A percentile compares a stretch with the other conserved stretches of the same genome.
Evolutionary conservation across 37 sponge, comb jelly and placozoan species (phyloP).

Genomic region (Tethya wilhelma): DNA sequence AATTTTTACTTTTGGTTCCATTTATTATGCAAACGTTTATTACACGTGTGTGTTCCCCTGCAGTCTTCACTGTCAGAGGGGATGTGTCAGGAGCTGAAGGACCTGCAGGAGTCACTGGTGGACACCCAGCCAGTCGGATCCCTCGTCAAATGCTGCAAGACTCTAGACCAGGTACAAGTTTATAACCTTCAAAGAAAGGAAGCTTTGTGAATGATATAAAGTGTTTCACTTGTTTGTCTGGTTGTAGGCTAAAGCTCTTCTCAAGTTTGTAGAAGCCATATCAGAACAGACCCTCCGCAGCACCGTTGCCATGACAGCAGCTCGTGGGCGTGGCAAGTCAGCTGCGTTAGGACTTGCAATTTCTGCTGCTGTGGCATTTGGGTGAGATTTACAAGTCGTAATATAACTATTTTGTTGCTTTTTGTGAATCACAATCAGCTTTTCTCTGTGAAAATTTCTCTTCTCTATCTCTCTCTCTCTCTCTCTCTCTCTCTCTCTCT

Average conservation of each 20-base stretch:
- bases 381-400: constrained; percentile 47
- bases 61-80: no score
- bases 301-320: constrained; percentile 96
- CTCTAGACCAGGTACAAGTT: constrained; percentile 84
- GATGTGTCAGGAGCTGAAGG: constrained; percentile 39
- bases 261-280: constrained; percentile 91
- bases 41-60: no score
- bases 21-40: no score
- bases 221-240: constrained; percentile 5
- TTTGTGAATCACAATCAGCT: neutral
- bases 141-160: constrained; percentile 67
- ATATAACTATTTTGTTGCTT: neutral
- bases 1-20: no score
- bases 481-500: neutral
- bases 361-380: constrained; percentile 90
- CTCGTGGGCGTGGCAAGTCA: constrained; percentile 95
- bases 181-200: neutral
- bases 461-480: neutral
- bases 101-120: constrained; percentile 78
- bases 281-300: constrained; percentile 90
- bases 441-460: neutral
- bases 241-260: constrained; percentile 81
- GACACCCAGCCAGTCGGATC: constrained; percentile 92
- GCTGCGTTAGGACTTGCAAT: constrained; percentile 94
- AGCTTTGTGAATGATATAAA: neutral